Base-by-base conservation (phyloP, 2,888 invertebrate species). In the Neuroscelio doddi region DNA sequence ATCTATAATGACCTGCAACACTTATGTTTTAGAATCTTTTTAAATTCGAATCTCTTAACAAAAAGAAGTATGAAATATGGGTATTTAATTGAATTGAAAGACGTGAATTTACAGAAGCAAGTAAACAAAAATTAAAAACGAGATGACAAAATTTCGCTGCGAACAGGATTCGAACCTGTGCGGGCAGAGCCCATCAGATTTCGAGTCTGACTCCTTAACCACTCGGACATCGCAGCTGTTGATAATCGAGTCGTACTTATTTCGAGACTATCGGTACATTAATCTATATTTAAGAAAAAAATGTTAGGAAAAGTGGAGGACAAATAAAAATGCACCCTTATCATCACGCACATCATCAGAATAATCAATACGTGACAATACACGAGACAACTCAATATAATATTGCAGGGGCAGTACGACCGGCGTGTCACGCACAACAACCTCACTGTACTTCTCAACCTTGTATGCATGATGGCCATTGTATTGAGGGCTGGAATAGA, bases 401-500 rank as follows among this genome's bases (percentile, higher is more conserved):
- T 58, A 57, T 77, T 80, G 4, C 86, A 95, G 95, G 93, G 12
- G 93, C 96, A 14, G 94, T 97, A 17, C 91, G 93, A 50, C 94
- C 96, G 5, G 92, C 95, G 14, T 97, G 97, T 82, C 83, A 94
- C 81, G 90, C 92, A 8, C 90, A 93, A 78, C 89, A 92, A 68
- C 89, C 92, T 69, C 93, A 94, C 75, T 95, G 95, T 78, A 90
- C 91, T 52, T 93, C 92, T 38, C 91, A 92, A 10, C 96, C 97
- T 0, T 98, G 98, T 80, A 90, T 94, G 84, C 95, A 97, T 80
- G 92, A 93, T 1, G 96, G 96, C 0, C 86, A 88, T 15, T 98
- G 98, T 85, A 87, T 90, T 2, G 97, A 97, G 83, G 98, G 98
- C 0, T 98, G 97, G 97, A 97, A 97, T 86, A 88, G 97, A 61